Conservation (phyloP, 2,888 invertebrate species). For the Agonum fuliginosum region DNA sequence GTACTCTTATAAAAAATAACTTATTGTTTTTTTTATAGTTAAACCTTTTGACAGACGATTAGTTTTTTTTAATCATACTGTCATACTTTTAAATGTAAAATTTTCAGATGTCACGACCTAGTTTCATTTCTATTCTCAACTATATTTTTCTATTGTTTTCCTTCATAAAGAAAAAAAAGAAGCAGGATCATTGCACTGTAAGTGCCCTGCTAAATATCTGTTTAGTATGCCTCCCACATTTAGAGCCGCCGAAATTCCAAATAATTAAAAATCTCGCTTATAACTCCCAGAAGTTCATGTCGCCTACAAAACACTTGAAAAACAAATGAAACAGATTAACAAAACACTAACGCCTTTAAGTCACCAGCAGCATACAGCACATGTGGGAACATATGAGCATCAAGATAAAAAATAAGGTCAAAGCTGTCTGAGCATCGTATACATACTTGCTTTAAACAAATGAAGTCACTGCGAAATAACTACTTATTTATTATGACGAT, state of each 20-base stretch:
- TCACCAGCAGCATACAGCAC: constrained; percentile 16
- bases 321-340: constrained; percentile 39
- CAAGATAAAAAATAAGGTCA: constrained; percentile 38
- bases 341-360: constrained; percentile 29
- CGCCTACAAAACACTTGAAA: constrained; percentile 28
- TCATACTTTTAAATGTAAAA: too few species aligned
- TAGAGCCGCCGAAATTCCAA: constrained; percentile 16
- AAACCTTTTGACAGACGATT: too few species aligned
- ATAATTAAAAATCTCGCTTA: constrained; percentile 23
- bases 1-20: too few species aligned
- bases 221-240: neutral
- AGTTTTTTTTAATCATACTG: too few species aligned
- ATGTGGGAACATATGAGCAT: constrained; percentile 28
- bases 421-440: neutral
- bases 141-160: too few species aligned
- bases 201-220: neutral
- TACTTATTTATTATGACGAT: too few species aligned
- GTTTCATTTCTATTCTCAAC: too few species aligned
- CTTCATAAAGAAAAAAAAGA: too few species aligned
- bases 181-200: neutral
- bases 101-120: too few species aligned
- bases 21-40: too few species aligned
- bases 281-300: constrained; percentile 3
- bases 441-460: constrained; percentile 14
- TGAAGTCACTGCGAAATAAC: constrained; percentile 33